These are phyloP conservation scores for Microtus ochrogaster DNA, from an alignment of 2,113 vertebrate species.

Conservation along the genomic window DNA sequence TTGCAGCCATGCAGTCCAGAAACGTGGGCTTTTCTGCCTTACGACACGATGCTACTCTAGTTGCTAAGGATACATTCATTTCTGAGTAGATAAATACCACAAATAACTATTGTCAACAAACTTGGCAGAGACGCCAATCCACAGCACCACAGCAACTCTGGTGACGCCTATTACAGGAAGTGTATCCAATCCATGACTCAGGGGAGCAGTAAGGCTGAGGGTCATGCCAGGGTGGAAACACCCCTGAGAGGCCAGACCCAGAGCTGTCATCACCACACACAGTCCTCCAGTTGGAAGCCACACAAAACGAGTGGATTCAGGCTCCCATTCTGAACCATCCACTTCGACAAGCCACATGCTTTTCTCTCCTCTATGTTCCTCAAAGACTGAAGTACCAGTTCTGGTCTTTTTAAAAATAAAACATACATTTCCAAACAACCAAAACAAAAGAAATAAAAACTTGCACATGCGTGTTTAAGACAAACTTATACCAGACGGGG, in stretches of 20 bases:
- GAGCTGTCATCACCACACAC: not conserved
- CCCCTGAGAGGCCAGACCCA: not conserved
- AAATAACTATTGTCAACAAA: not conserved
- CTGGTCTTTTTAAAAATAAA: not conserved
- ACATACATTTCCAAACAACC: not conserved
- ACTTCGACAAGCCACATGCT: not conserved
- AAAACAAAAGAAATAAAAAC: not conserved
- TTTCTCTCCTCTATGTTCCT: not conserved
- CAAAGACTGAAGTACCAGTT: not conserved
- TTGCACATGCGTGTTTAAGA: not conserved
- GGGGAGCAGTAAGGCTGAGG: not conserved
- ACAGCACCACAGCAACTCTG: not conserved
- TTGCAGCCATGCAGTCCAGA: not conserved
- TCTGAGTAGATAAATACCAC: not conserved
- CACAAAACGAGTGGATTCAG: fast-evolving
- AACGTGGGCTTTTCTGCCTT: not conserved
- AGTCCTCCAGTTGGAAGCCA: not conserved
- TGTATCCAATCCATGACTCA: not conserved
- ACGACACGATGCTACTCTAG: not conserved
- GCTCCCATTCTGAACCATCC: not conserved
- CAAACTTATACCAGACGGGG: not conserved
- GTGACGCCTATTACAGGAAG: not conserved
- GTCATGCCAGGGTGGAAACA: not conserved
- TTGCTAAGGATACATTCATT: conserved; percentile 31
- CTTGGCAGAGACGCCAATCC: not conserved